Conservation (phyloP, 2,888 invertebrate species). For the Podotricha telesiphe region DNA sequence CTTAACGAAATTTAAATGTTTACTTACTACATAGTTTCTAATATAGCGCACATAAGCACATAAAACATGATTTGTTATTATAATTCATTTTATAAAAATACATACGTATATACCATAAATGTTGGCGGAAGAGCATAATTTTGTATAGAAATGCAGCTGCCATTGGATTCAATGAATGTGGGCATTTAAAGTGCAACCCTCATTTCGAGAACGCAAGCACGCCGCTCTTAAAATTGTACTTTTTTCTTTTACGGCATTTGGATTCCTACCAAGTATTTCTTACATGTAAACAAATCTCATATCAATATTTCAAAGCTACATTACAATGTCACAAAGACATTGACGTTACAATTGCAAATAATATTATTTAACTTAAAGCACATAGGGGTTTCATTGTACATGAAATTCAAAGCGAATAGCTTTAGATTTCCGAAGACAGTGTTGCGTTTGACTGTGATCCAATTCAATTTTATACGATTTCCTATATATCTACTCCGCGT, state of each 20-base stretch:
- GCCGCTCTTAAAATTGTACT: constrained; percentile 18
- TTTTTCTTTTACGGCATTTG: constrained; percentile 11
- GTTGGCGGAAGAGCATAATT: constrained; percentile 36
- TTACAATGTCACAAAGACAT: neutral
- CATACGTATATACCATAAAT: constrained; percentile 30
- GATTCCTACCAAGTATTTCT: constrained; percentile 10
- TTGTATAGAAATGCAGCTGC: constrained; percentile 39
- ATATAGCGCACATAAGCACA: no score
- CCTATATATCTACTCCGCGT: neutral
- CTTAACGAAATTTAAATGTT: no score
- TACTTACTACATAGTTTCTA: no score
- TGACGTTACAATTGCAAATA: constrained; percentile 18
- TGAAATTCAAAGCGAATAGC: constrained; percentile 19
- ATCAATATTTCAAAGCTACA: constrained; percentile 6
- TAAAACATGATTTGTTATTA: neutral
- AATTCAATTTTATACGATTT: constrained; percentile 23
- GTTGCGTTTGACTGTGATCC: constrained; percentile 29
- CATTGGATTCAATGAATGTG: constrained; percentile 37
- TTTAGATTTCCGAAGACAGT: constrained; percentile 19
- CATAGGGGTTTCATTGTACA: constrained; percentile 7
- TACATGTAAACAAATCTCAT: neutral
- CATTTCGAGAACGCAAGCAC: constrained; percentile 25
- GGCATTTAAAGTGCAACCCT: constrained; percentile 34
- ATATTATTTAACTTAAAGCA: constrained; percentile 27
- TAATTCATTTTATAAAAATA: neutral